Conservation (phyloP, 2,113 vertebrate species). For the Ia io region DNA sequence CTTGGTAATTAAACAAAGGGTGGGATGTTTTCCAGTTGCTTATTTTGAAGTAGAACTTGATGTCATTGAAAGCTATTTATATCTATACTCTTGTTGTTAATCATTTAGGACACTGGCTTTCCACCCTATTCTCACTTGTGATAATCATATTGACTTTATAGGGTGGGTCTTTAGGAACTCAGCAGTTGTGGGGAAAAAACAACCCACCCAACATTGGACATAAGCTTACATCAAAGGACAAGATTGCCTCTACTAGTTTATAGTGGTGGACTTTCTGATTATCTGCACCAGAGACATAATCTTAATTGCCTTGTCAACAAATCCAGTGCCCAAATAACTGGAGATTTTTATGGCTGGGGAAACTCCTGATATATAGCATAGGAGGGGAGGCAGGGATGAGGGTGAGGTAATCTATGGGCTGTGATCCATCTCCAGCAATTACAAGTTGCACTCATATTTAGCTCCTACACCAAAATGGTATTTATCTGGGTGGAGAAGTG, state of each 20-base stretch:
- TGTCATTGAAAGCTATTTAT: neutral
- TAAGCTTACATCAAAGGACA: constrained; percentile 46
- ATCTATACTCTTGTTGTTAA: constrained; percentile 2
- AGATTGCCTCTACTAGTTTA: neutral
- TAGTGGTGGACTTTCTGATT: neutral
- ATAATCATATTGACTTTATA: constrained; percentile 27
- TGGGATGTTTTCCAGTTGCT: neutral
- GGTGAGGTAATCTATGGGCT: neutral
- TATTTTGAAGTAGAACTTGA: constrained; percentile 43
- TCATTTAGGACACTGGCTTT: constrained; percentile 34
- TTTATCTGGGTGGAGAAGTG: constrained; percentile 44
- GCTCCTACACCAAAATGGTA: neutral
- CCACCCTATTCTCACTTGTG: neutral
- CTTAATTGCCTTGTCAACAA: constrained; percentile 57
- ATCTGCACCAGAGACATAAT: neutral
- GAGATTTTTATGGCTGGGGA: constrained; percentile 47
- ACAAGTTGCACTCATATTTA: neutral
- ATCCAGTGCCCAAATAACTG: neutral
- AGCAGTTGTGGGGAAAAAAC: neutral
- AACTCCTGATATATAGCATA: neutral
- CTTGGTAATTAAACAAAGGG: constrained; percentile 27
- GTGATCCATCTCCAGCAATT: neutral
- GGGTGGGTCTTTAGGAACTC: constrained; percentile 21
- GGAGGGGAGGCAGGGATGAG: neutral
- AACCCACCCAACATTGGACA: neutral